Conservation (phyloP, 2,888 invertebrate species). For the Eustalomyia histrio region DNA sequence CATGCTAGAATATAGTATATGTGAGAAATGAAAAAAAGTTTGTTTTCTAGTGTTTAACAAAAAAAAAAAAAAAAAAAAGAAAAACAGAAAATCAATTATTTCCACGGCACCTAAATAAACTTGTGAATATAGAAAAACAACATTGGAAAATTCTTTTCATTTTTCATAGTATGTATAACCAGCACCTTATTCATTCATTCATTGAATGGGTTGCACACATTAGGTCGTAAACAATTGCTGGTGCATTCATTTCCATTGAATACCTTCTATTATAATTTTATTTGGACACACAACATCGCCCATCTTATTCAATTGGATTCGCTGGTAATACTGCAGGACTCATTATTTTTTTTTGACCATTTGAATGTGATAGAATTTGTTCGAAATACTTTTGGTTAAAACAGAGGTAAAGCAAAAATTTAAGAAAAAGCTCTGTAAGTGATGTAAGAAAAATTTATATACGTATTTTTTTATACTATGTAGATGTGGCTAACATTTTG, state of each 20-base stretch:
- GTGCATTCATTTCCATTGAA: background rate
- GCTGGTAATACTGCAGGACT: background rate
- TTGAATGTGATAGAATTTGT: background rate
- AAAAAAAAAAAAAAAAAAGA: background rate
- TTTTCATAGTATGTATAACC: background rate
- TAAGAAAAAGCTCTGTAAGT: too few relatives aligned
- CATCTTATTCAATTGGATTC: background rate
- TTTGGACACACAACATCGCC: background rate
- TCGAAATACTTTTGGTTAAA: too few relatives aligned
- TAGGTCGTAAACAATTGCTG: too few relatives aligned
- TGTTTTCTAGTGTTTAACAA: too few relatives aligned
- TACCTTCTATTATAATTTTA: background rate
- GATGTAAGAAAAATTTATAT: too few relatives aligned
- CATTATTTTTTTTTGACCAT: background rate
- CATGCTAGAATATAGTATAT: too few relatives aligned
- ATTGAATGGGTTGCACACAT: background rate
- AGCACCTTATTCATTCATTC: background rate
- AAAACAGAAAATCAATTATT: constrained; percentile 37
- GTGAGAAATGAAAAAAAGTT: too few relatives aligned
- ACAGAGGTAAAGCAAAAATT: too few relatives aligned
- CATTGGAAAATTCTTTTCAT: constrained; percentile 20
- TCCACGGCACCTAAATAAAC: constrained; percentile 21
- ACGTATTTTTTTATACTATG: too few relatives aligned
- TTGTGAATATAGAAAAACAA: constrained; percentile 8
- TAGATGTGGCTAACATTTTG: too few relatives aligned